Conservation (phyloP, 2,888 invertebrate species). For the Polydrusus pterygomalis region DNA sequence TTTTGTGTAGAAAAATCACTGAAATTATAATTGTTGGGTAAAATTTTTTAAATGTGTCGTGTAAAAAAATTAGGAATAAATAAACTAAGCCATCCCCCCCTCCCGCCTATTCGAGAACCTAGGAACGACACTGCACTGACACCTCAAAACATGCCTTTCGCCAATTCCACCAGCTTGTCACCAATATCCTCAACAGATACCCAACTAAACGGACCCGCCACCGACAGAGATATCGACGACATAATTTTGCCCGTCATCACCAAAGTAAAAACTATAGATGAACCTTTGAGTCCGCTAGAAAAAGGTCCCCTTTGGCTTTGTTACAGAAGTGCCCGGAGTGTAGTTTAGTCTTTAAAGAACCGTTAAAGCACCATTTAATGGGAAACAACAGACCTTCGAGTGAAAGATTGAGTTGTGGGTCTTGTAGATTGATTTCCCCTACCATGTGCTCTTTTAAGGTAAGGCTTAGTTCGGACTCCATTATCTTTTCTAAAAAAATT, state of each 20-base stretch:
- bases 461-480: neutral
- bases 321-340: slow-evolving; percentile 65
- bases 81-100: too few relatives aligned
- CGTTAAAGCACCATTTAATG: slow-evolving; percentile 65
- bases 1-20: too few relatives aligned
- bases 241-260: slow-evolving; percentile 63
- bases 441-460: slow-evolving; percentile 69
- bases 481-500: neutral
- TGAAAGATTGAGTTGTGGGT: slow-evolving; percentile 62
- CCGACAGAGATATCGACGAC: slow-evolving; percentile 26
- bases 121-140: too few relatives aligned
- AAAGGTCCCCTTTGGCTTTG: slow-evolving; percentile 17
- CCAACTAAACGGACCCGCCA: neutral
- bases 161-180: neutral
- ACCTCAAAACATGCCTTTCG: neutral
- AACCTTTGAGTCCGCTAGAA: slow-evolving; percentile 37
- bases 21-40: too few relatives aligned
- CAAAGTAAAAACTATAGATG: slow-evolving; percentile 64
- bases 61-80: too few relatives aligned
- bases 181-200: neutral
- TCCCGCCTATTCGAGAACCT: neutral
- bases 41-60: too few relatives aligned
- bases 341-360: slow-evolving; percentile 46
- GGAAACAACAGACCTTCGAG: slow-evolving; percentile 63
- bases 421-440: slow-evolving; percentile 69